Conservation (phyloP, 2,113 vertebrate genomes). For the Sinocyclocheilus rhinocerous region DNA sequence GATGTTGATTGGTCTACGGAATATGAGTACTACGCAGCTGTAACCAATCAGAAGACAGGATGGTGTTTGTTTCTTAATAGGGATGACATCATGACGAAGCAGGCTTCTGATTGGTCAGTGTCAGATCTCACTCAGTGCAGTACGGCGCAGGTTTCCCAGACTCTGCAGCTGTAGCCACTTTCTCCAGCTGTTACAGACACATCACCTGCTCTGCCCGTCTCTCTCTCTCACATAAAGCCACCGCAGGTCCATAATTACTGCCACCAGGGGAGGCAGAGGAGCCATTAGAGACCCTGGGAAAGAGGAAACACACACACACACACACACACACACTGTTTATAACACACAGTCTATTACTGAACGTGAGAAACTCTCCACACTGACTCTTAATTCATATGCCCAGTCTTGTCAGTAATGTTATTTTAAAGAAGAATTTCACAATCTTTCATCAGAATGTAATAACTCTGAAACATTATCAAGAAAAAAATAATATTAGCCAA, state of each 20-base stretch:
- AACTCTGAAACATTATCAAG: neutral
- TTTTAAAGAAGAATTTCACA: no score
- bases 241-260: constrained; percentile 60
- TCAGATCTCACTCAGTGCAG: constrained; percentile 33
- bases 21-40: no score
- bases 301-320: constrained; percentile 16
- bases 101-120: constrained; percentile 23
- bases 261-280: constrained; percentile 46
- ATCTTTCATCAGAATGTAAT: no score
- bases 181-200: constrained; percentile 66
- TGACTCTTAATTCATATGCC: neutral
- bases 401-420: no score
- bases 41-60: neutral
- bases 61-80: no score
- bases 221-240: constrained; percentile 41
- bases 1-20: no score
- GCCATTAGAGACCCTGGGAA: constrained; percentile 52
- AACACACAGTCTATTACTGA: neutral
- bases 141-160: constrained; percentile 47
- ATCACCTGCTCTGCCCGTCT: constrained; percentile 59
- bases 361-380: neutral
- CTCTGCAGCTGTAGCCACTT: constrained; percentile 61
- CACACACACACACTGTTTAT: neutral
- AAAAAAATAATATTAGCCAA: neutral
- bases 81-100: neutral